Base-by-base conservation (phyloP, 2,113 vertebrate genomes). In the Cololabis saira region DNA sequence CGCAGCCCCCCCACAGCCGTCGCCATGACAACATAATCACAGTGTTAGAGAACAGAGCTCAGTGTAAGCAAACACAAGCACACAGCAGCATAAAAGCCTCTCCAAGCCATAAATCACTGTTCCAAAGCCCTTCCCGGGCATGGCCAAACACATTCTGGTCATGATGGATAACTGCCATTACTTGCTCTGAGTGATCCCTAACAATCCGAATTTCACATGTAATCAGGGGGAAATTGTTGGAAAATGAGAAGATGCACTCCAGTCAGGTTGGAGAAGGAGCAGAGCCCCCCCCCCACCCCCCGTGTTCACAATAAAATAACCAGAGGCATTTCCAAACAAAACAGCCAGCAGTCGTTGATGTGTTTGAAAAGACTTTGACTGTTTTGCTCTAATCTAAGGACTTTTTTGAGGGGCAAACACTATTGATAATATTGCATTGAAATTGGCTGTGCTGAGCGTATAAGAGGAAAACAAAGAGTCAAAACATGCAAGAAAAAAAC, bases 1-100 rank as follows among this genome's bases (percentile, higher is more conserved):
- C 80, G 81, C 76, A 83, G 82, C 78, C 80, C 68, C 68, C 85
- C 84, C 77, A 86, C 74, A 85, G 68, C 76, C 67, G 15, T 90
- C 81, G 69, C 86, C 74, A 88, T 90, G 79, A 78, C 53, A 78
- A 83, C 86, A 75, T 55, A 59, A 70, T 66, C 57, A 74, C 77
- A 67, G 61, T 59, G 66, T 64, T 56, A 37, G 51, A 16, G 64
- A 87, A 55, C 54, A 80, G 50, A 64, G 41, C 53, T 65, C 50
- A 52, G 41, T 4, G 24, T 24, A 11, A 33, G 59, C 15, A 56
- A 47, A 71, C 41, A 53, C 61, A 75, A 48, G 22, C 61, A 71
- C 33, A 76, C 57, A 68, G 49, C 41, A 48, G 42, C 16, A 44
- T 30, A 53, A 60, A 64, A 55, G 51, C 47, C 10, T 51, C 24